Conservation (phyloP, 2,113 vertebrate genomes). For the Anolis carolinensis region DNA sequence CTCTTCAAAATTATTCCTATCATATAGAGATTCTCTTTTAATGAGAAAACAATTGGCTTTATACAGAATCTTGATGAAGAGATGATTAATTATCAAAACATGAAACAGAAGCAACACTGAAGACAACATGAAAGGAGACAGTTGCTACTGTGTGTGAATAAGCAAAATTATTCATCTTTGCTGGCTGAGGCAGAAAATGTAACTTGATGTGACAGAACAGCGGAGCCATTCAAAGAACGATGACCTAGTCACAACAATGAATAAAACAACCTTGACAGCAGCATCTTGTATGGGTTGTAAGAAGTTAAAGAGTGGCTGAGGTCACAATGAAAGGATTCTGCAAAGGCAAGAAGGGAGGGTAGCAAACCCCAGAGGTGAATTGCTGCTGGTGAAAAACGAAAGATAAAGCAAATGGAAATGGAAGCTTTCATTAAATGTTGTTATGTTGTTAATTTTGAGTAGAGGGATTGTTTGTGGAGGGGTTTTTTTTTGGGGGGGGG, state of each 20-base stretch:
- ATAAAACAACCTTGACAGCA: constrained; percentile 8
- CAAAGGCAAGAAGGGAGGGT: not conserved
- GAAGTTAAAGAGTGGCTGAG: not conserved
- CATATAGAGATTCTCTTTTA: not conserved
- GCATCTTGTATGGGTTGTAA: not conserved
- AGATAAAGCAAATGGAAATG: not conserved
- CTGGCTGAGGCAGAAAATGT: not conserved
- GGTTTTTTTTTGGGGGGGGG: too few species aligned
- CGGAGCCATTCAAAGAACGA: not conserved
- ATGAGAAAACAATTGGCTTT: constrained; percentile 16
- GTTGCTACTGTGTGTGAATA: not conserved
- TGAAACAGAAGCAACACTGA: not conserved
- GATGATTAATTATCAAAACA: constrained; percentile 6
- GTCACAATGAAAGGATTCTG: not conserved
- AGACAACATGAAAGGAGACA: not conserved
- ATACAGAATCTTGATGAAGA: constrained; percentile 2
- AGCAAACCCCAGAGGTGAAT: not conserved
- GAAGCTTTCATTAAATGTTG: too few species aligned
- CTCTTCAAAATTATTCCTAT: too few species aligned
- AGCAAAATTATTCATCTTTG: not conserved
- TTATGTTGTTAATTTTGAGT: too few species aligned
- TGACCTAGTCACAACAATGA: not conserved
- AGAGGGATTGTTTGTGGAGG: too few species aligned
- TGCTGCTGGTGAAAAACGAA: not conserved
- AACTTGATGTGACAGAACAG: constrained; percentile 5